Evolutionary conservation across 2,113 vertebrate genomes (phyloP).

Genomic region (Cheirogaleus medius): DNA sequence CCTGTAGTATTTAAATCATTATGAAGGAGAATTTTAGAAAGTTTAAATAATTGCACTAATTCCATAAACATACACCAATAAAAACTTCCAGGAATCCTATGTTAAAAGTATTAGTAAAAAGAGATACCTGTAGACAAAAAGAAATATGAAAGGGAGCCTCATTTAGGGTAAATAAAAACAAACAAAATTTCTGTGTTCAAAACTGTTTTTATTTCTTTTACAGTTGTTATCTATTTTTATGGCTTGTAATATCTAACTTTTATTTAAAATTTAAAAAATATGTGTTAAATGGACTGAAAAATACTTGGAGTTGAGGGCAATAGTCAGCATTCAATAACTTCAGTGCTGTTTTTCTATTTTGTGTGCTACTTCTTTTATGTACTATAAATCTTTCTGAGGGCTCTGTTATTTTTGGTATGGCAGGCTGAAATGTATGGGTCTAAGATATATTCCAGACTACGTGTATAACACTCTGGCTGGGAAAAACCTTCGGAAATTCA

Average conservation of each 20-base stretch:
- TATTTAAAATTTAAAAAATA: constrained; percentile 47
- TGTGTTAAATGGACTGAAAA: constrained; percentile 75
- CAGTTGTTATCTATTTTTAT: background rate
- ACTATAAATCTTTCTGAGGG: constrained; percentile 67
- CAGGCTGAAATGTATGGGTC: constrained; percentile 62
- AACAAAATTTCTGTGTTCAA: background rate
- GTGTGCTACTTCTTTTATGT: constrained; percentile 9
- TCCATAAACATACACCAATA: background rate
- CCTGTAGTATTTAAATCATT: background rate
- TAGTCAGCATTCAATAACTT: constrained; percentile 76
- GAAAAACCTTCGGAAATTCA: constrained; percentile 45
- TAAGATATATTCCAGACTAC: constrained; percentile 56
- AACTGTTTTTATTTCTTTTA: background rate
- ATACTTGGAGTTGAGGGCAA: constrained; percentile 80
- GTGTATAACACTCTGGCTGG: constrained; percentile 5
- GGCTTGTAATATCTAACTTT: background rate
- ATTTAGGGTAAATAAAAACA: constrained; percentile 27
- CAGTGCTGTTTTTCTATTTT: constrained; percentile 34
- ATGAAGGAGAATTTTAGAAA: background rate
- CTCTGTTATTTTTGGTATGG: constrained; percentile 75
- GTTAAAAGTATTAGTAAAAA: constrained; percentile 11
- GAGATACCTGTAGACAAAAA: background rate
- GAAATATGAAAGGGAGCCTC: background rate
- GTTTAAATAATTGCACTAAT: background rate
- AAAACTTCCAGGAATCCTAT: background rate